phyloP scores from a whole-genome alignment of 64 coral and sea anemone species.

The Montipora capricornis region DNA sequence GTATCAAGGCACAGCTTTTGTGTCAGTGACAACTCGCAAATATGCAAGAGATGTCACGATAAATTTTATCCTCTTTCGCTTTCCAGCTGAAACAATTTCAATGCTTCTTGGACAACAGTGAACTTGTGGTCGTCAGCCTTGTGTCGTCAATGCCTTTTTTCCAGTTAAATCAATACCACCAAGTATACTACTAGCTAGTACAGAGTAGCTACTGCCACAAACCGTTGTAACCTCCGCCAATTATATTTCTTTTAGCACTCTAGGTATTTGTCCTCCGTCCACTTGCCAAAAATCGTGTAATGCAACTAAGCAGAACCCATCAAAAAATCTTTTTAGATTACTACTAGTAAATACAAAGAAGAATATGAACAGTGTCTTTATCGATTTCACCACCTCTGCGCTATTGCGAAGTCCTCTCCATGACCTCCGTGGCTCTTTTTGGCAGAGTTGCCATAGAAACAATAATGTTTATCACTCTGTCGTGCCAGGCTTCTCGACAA shows the following conservation, averaged over 20 bases:
- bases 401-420: slow-evolving; percentile 28
- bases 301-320: background rate
- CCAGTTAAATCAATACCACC: background rate
- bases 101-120: background rate
- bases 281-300: background rate
- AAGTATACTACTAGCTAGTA: too few species aligned
- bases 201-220: too few species aligned
- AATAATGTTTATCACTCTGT: background rate
- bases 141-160: background rate
- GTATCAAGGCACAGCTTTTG: background rate
- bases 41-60: background rate
- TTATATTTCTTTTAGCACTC: background rate
- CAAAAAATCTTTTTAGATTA: background rate
- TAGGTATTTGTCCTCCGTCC: background rate
- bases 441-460: slow-evolving; percentile 29
- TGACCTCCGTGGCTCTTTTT: background rate
- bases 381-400: slow-evolving; percentile 21
- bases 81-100: background rate
- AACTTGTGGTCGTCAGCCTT: background rate
- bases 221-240: too few species aligned
- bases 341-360: background rate
- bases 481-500: slow-evolving; percentile 17
- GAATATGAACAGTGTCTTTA: slow-evolving; percentile 42
- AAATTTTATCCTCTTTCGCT: background rate
- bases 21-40: background rate